Evolutionary conservation across 2,797 vertebrate species (phyloP).

Genomic region (Arrhamphus sclerolepis): DNA sequence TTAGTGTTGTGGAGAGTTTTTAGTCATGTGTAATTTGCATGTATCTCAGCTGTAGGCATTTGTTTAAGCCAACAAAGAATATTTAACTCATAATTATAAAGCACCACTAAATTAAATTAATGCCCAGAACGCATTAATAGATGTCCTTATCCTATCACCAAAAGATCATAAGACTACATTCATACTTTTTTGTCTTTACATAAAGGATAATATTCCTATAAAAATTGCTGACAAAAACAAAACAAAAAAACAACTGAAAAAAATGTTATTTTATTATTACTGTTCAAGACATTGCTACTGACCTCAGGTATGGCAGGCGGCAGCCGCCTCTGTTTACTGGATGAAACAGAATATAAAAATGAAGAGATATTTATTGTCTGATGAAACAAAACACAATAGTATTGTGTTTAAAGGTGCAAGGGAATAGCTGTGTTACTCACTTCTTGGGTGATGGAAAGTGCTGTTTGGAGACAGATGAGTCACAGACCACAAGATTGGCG

Average conservation of each 20-base stretch:
- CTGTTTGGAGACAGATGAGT: constrained; percentile 12
- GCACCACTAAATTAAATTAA: background rate
- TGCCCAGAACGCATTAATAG: background rate
- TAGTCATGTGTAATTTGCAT: too few relatives aligned
- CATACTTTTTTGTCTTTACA: too few relatives aligned
- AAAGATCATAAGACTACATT: too few relatives aligned
- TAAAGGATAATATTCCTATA: too few relatives aligned
- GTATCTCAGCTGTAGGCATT: too few relatives aligned
- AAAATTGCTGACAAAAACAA: too few relatives aligned
- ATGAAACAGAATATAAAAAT: constrained; percentile 12
- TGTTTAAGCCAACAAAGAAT: background rate
- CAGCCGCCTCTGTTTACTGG: constrained; percentile 21
- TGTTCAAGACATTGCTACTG: background rate
- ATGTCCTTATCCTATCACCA: background rate
- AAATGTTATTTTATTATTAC: too few relatives aligned
- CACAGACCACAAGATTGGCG: background rate
- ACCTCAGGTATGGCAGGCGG: constrained; percentile 5
- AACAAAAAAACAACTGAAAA: too few relatives aligned
- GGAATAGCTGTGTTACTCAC: constrained; percentile 26
- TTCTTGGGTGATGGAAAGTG: constrained; percentile 35
- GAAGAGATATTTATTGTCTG: background rate
- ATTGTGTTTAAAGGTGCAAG: background rate
- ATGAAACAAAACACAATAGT: background rate
- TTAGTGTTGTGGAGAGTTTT: too few relatives aligned
- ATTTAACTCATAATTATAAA: background rate